These are phyloP conservation scores for Cephus sareptanus DNA, from an alignment of 2,888 invertebrate species.

Conservation along the genomic window DNA sequence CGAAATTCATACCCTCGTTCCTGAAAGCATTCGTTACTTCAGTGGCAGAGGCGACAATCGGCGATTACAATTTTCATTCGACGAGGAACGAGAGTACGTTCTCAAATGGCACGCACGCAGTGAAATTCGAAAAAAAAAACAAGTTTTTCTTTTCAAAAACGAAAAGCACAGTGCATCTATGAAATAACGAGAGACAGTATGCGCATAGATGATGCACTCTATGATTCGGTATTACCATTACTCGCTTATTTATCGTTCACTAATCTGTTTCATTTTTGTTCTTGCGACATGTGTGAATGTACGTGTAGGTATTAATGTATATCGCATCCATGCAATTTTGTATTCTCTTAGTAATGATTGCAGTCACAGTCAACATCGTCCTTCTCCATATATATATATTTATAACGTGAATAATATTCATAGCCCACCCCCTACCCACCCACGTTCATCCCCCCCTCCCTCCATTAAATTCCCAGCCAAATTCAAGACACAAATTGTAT, in stretches of 20 bases:
- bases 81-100: neutral
- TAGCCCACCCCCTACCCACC: slow-evolving; percentile 36
- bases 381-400: slow-evolving; percentile 32
- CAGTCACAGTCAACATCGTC: slow-evolving; percentile 62
- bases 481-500: slow-evolving; percentile 24
- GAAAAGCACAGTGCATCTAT: neutral
- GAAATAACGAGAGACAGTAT: slow-evolving; percentile 14
- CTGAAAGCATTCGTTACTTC: neutral
- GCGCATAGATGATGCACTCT: slow-evolving; percentile 2
- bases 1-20: neutral
- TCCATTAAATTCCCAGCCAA: slow-evolving; percentile 23
- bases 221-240: slow-evolving; percentile 3
- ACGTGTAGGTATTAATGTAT: slow-evolving; percentile 2
- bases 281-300: slow-evolving; percentile 2
- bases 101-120: neutral
- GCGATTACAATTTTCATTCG: neutral
- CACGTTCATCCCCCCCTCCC: slow-evolving; percentile 9
- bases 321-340: slow-evolving; percentile 11
- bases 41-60: neutral
- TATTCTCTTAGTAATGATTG: slow-evolving; percentile 57
- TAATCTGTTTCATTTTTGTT: slow-evolving; percentile 4
- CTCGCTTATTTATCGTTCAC: neutral
- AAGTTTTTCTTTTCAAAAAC: neutral
- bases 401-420: slow-evolving; percentile 39
- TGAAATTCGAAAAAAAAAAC: neutral